Percentiles rank a stretch among this genome's conserved stretches.
Conservation (phyloP, 2,888 invertebrate species). For the Monochamus alternatus region DNA sequence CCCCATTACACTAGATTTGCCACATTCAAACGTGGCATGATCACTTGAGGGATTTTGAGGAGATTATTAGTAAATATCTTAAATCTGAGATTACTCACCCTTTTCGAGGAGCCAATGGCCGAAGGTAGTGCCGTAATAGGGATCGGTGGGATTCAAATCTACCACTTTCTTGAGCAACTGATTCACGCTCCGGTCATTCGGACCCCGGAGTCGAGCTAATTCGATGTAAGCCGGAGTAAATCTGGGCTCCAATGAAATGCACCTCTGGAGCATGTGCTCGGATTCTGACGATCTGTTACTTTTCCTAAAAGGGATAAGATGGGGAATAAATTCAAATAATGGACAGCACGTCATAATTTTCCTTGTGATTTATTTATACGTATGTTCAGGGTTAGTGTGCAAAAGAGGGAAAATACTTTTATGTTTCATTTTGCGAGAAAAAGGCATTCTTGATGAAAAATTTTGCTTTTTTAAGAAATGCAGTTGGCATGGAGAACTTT, state of each 20-base stretch:
- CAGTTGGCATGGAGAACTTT: too few relatives aligned
- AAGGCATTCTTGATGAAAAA: too few relatives aligned
- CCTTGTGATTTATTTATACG: too few relatives aligned
- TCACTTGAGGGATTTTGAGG: too few relatives aligned
- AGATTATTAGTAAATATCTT: too few relatives aligned
- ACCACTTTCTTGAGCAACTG: constrained; percentile 76
- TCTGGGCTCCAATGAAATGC: constrained; percentile 78
- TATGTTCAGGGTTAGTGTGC: too few relatives aligned
- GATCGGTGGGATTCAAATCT: constrained; percentile 79
- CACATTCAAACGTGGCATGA: too few relatives aligned
- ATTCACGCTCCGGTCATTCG: constrained; percentile 74
- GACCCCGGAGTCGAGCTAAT: constrained; percentile 75
- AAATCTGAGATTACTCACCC: constrained; percentile 68
- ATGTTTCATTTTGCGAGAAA: too few relatives aligned
- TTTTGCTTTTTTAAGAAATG: too few relatives aligned
- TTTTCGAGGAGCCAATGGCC: constrained; percentile 81
- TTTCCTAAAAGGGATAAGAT: constrained; percentile 71
- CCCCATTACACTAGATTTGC: too few relatives aligned
- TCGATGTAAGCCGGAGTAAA: constrained; percentile 82
- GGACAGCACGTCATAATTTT: constrained; percentile 10
- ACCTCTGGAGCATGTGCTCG: constrained; percentile 79
- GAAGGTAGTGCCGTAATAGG: constrained; percentile 81
- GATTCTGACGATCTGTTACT: constrained; percentile 79
- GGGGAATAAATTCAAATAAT: constrained; percentile 1
- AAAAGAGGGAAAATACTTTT: not conserved